phyloP scores from a whole-genome alignment of 1,140 invertebrate genomes.

The Lepidurus packardi region DNA sequence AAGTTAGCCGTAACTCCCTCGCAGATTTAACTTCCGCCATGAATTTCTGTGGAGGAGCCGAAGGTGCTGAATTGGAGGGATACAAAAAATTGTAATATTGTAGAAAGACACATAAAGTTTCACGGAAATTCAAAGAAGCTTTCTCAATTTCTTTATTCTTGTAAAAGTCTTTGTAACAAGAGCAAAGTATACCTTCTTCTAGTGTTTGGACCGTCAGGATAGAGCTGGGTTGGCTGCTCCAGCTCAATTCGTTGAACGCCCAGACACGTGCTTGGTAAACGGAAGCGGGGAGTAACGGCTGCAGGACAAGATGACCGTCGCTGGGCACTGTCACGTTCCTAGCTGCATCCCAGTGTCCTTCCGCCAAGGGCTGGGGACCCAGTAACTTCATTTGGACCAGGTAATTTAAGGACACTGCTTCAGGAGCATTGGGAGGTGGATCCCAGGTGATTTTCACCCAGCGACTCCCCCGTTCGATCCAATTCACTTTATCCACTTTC shows the following conservation, averaged over 20 bases:
- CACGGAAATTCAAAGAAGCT: not conserved
- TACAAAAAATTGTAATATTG: not conserved
- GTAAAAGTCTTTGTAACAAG: not conserved
- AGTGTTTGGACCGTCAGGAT: conserved; percentile 24
- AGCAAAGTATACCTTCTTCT: conserved; percentile 23
- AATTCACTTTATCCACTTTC: conserved; percentile 21
- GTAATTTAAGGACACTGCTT: conserved; percentile 19
- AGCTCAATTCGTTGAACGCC: conserved; percentile 23
- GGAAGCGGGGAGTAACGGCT: conserved; percentile 17
- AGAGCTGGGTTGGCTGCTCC: conserved; percentile 17
- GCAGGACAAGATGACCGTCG: conserved; percentile 23
- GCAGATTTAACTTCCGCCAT: conserved; percentile 29
- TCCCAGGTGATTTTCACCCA: conserved; percentile 8
- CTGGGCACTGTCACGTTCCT: conserved; percentile 24
- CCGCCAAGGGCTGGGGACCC: not conserved
- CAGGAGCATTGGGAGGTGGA: not conserved
- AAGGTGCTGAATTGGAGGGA: conserved; percentile 20
- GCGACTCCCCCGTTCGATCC: conserved; percentile 20
- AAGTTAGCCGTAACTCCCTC: conserved; percentile 19
- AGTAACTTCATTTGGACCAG: conserved; percentile 25
- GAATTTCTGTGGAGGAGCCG: not conserved
- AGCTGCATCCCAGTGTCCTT: conserved; percentile 16
- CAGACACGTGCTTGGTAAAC: conserved; percentile 30
- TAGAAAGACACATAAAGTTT: not conserved
- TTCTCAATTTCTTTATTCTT: not conserved